These are phyloP conservation scores for Acropternis orthonyx DNA, from an alignment of 2,797 vertebrate species.

Conservation along the genomic window DNA sequence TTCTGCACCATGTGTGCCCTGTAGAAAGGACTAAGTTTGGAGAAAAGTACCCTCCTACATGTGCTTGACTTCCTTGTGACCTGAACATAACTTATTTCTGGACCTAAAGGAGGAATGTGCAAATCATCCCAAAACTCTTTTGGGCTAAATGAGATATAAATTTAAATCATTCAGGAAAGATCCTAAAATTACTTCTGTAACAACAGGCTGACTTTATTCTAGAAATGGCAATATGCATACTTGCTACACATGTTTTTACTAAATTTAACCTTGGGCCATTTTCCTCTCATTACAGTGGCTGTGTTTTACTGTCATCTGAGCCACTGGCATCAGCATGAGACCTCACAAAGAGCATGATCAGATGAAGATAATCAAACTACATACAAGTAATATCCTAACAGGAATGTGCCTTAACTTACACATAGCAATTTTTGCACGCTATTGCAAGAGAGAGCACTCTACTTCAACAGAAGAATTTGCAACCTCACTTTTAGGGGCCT, in stretches of 20 bases:
- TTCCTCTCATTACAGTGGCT: constrained; percentile 59
- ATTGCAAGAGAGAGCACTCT: neutral
- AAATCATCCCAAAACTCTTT: neutral
- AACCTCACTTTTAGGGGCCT: neutral
- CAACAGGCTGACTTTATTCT: neutral
- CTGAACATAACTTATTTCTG: neutral
- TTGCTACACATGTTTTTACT: neutral
- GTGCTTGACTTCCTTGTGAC: neutral
- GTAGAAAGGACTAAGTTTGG: neutral
- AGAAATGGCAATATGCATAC: neutral
- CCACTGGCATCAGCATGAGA: neutral
- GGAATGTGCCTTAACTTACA: constrained; percentile 12
- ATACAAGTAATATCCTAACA: neutral
- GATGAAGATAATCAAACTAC: neutral
- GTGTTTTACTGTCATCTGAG: constrained; percentile 76
- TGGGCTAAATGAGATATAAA: neutral
- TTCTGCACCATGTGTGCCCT: neutral
- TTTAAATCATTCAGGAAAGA: neutral
- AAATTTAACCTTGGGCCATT: neutral
- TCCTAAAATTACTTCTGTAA: neutral
- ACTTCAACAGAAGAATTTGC: neutral
- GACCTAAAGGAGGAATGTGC: neutral
- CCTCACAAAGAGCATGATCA: neutral
- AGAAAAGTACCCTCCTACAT: neutral
- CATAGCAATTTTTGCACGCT: neutral